A percentile compares a stretch with the other conserved stretches of the same genome.
phyloP scores from a whole-genome alignment of 2,113 vertebrate species.

The Paralichthys olivaceus region DNA sequence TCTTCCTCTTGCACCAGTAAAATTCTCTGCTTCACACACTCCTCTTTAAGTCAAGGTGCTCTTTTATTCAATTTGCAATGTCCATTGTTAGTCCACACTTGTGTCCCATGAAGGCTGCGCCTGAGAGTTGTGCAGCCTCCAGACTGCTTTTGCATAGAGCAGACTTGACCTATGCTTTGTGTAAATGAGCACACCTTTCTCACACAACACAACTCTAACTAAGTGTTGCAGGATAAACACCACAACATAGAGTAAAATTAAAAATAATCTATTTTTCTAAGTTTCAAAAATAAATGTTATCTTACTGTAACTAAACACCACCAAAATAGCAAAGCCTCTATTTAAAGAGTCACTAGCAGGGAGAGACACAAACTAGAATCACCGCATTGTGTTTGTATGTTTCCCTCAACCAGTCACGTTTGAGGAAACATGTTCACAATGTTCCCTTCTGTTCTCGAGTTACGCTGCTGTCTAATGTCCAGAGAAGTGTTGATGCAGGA shows the following conservation, averaged over 20 bases:
- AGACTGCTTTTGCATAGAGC: slow-evolving; percentile 5
- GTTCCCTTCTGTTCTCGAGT: not conserved
- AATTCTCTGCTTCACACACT: not conserved
- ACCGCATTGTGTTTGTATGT: not conserved
- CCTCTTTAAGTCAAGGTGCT: not conserved
- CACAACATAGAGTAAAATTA: no score
- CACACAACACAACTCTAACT: no score
- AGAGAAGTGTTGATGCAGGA: not conserved
- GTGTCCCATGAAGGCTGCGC: not conserved
- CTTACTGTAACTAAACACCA: not conserved
- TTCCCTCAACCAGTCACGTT: not conserved
- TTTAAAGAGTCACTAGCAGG: not conserved
- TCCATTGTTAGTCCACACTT: slow-evolving; percentile 2
- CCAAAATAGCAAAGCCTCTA: not conserved
- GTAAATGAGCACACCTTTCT: no score
- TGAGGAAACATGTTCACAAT: not conserved
- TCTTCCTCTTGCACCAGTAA: not conserved
- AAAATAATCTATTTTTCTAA: no score
- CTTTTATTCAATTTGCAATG: not conserved
- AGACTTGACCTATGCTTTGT: not conserved
- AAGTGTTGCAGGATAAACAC: no score
- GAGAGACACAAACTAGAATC: not conserved
- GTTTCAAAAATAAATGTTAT: no score
- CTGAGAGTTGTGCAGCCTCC: not conserved
- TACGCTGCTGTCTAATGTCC: not conserved